phyloP scores from a whole-genome alignment of 2,888 invertebrate species.

The Rambutsinella grinnellia region DNA sequence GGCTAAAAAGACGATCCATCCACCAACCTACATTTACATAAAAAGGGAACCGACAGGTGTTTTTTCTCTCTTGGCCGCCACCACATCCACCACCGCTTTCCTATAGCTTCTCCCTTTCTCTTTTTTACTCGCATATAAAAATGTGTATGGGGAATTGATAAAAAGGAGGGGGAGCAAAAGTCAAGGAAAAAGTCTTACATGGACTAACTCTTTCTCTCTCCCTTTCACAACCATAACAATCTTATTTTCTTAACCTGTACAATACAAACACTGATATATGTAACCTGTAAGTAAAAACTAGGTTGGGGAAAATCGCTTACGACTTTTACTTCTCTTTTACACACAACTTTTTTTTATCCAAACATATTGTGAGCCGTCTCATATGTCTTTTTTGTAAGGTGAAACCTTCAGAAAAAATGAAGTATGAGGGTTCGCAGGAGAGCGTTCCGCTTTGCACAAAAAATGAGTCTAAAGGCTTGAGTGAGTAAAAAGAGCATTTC shows the following conservation, averaged over 20 bases:
- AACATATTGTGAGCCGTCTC: no score
- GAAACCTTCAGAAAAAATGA: no score
- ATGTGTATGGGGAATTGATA: constrained; percentile 13
- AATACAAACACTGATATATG: no score
- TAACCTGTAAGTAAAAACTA: no score
- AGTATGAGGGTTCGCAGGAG: no score
- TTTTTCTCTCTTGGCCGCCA: constrained; percentile 42
- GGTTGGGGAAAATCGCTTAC: no score
- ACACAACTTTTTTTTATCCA: no score
- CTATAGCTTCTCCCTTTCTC: constrained; percentile 10
- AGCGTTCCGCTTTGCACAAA: no score
- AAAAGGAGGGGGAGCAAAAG: constrained; percentile 15
- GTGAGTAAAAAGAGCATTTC: constrained; percentile 16
- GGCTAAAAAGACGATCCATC: constrained; percentile 40
- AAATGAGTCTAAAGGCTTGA: no score
- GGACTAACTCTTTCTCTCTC: neutral
- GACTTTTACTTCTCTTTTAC: no score
- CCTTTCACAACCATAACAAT: constrained; percentile 2
- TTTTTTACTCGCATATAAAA: neutral
- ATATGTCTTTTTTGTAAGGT: no score
- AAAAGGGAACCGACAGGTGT: constrained; percentile 50
- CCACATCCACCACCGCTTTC: no score
- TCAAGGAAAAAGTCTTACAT: constrained; percentile 12
- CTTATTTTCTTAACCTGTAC: constrained; percentile 24
- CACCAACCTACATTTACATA: constrained; percentile 47